Conservation (phyloP, 2,113 vertebrate species). For the Oreochromis spilurus region DNA sequence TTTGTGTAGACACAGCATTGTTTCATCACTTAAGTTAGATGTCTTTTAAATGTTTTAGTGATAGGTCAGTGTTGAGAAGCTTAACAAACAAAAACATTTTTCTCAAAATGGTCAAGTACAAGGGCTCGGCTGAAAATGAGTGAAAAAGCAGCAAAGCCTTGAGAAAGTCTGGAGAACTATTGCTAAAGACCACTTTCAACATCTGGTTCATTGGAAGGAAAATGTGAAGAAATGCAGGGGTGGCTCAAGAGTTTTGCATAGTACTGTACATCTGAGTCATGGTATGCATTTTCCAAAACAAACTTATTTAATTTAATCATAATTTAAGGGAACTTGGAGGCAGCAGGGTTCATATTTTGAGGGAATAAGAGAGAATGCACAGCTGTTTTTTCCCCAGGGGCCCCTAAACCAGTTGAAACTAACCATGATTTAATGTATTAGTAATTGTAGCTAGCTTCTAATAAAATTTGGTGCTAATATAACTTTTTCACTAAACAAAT, state of each 20-base stretch:
- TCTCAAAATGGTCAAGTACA: neutral
- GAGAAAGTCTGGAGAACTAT: neutral
- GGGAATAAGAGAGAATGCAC: neutral
- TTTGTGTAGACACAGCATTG: neutral
- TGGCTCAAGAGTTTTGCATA: neutral
- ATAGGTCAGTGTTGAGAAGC: neutral
- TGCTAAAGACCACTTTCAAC: neutral
- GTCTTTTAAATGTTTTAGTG: neutral
- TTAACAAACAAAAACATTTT: neutral
- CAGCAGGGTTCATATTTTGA: neutral
- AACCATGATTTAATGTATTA: neutral
- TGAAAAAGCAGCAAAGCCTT: neutral
- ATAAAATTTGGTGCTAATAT: neutral
- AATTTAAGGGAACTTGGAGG: neutral
- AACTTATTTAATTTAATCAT: neutral
- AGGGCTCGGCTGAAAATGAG: neutral
- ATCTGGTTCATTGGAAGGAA: neutral
- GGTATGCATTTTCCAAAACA: neutral
- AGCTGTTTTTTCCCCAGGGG: neutral
- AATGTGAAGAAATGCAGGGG: neutral
- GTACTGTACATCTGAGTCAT: neutral
- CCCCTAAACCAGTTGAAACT: neutral
- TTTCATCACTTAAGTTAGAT: neutral
- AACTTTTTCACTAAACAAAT: neutral
- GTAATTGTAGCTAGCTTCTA: neutral